Base-by-base conservation (phyloP, 2,113 vertebrate genomes). In the Lophura nycthemera region DNA sequence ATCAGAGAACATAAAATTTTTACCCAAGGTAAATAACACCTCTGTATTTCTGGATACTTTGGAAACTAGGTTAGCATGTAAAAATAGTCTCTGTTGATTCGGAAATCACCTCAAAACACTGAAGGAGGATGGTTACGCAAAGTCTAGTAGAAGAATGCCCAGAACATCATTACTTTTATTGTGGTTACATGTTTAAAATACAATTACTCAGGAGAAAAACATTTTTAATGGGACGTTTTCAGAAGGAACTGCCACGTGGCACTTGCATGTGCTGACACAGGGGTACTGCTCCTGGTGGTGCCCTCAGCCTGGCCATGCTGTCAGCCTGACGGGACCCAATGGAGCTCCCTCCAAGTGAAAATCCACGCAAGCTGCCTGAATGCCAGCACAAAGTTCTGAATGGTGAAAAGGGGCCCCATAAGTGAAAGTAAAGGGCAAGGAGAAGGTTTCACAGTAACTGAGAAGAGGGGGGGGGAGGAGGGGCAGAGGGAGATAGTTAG, bases 281-380 rank as follows among this genome's bases (percentile, higher is more conserved):
- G 27, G 21, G 27, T 38, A 25, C 42, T 3, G 9, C 11, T 74
- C 38, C 48, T 12, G 47, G 43, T 14, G 36, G 32, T 30, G 19
- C 21, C 21, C 52, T 66, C 3, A 5, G 34, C 34, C 32, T 25
- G 24, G 16, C 16, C 74, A 18, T 18, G 40, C 47, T 0, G 0
- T 64, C 15, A 15, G 29, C 19, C 18, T 25, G 16, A 38, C 25
- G 18, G 38, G 52, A 56, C 16, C 19, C 12, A 27, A 12, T 59
- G 19, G 17, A 56, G 18, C n/a, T 82, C 54, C 22, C 27, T 38
- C 43, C 29, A 8, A 13, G 30, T 34, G 59, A 50, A 70, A 83
- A 54, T 43, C 21, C 13, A 15, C 0, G 1, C 12, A 27, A 91
- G 25, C 25, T 66, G 27, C 38, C 43, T 63, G 42, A 80, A 52